phyloP scores from a whole-genome alignment of 2,113 vertebrate genomes.

The Heterocephalus glaber region DNA sequence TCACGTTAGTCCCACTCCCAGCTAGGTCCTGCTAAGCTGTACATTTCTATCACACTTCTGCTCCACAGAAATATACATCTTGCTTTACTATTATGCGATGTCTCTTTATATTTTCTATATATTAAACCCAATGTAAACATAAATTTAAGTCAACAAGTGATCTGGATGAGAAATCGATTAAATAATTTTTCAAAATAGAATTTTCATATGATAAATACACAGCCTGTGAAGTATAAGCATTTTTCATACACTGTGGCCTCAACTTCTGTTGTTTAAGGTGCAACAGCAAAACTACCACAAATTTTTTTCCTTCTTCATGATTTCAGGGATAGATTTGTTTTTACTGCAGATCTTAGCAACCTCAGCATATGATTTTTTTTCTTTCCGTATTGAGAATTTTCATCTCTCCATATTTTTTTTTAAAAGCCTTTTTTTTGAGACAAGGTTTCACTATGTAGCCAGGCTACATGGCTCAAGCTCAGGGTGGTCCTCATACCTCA shows the following conservation, averaged over 20 bases:
- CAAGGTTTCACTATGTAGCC: background rate
- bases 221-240: background rate
- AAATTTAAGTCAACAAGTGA: background rate
- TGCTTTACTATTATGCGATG: background rate
- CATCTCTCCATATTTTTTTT: background rate
- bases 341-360: background rate
- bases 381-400: background rate
- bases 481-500: background rate
- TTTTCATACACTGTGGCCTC: background rate
- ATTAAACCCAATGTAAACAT: background rate
- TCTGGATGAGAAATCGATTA: background rate
- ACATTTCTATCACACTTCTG: background rate
- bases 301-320: background rate
- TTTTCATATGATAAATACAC: background rate
- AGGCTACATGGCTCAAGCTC: background rate
- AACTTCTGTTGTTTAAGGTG: background rate
- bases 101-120: background rate
- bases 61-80: background rate
- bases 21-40: background rate
- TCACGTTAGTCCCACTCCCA: background rate
- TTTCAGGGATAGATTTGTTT: background rate
- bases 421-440: background rate
- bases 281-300: background rate
- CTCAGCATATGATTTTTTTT: background rate
- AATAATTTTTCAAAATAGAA: constrained; percentile 14